Evolutionary conservation across 2,888 invertebrate species (phyloP), one percentile per base, ranked within the genome.

Genomic region (Cyclophora albipunctata): DNA sequence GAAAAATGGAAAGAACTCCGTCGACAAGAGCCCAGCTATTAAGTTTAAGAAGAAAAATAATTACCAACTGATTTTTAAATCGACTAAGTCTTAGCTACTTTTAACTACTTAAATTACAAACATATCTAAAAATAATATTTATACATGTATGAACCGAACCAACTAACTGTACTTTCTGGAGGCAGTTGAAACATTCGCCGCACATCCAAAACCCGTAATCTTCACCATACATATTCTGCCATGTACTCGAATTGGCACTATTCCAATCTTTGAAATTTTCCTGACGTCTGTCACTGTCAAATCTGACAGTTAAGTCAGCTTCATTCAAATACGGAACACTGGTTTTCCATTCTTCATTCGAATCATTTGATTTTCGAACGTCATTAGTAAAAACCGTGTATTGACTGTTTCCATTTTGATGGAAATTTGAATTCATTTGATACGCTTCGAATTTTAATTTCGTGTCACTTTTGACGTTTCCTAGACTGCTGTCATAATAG

Each of bases 111-210:
- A 20, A 20, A 20, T 2, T 2, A 20, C 20, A 20, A 20, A 42
- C 20, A 40, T n/a, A 50, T 37, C 41, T 7, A 40, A 47, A 34
- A 37, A 49, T 46, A 40, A 42, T 45, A 42, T 42, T 50, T 37
- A 37, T 20, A 20, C 20, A 20, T 49, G 45, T 53, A 50, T 45
- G 56, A 59, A 48, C 51, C 51, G 57, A 58, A 57, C 72, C 52
- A 57, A 81, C 81, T 80, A 73, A 81, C 81, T 64, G 69, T 69
- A 73, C 75, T 73, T 76, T 73, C 66, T 62, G 60, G 55, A 55
- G 69, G 53, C 67, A 70, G 34, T 63, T 62, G 49, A 69, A 50
- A 58, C 73, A 68, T 40, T 64, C 61, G 56, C 64, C 37, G 37
- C 37, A 37, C 37, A 37, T 37, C 37, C 37, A 60, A 48, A 65